Evolutionary conservation across 2,113 vertebrate species (phyloP), one percentile per base, ranked within the genome.

Genomic region (Aythya baeri): DNA sequence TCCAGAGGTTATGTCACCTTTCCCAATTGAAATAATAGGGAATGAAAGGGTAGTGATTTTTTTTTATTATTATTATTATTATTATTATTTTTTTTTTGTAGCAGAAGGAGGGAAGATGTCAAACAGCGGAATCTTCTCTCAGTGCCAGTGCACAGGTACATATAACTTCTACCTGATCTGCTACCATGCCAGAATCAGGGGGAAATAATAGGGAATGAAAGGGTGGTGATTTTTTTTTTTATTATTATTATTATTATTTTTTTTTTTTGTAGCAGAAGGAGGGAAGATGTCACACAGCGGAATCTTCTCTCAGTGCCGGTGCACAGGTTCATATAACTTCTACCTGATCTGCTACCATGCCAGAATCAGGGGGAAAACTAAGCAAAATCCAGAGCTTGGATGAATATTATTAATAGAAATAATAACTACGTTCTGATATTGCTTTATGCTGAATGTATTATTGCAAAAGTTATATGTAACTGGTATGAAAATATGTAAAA

Each of bases 371-470:
- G 22, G 31, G 6, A 92, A 88, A 72, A 44, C 58, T 50, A 84
- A 13, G 14, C 44, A 93, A 94, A 88, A 83, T 72, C 52, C 81
- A 67, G 41, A 88, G 3, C 14, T 50, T 74, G 22, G 7, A 3
- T 83, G 80, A 86, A 96, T 67, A 77, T 77, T 89, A 91, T 74
- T 34, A 38, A 38, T 36, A 83, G n/a, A 88, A 80, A 26, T 52
- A 52, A 66, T 89, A 78, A 32, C 7, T 87, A 26, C 66, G 20
- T 58, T 94, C 91, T 76, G 18, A 86, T 95, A 96, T 82, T 96
- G 88, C 90, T 96, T 93, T 92, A 31, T 70, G 32, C 7, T 88
- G 49, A 74, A 29, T 43, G 43, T 79, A 36, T 96, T 96, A 88
- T 70, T 96, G 92, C 73, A 94, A 81, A 81, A 11, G 16, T 63